Base-by-base conservation (phyloP, 2,113 vertebrate genomes). In the Thomomys bottae region DNA sequence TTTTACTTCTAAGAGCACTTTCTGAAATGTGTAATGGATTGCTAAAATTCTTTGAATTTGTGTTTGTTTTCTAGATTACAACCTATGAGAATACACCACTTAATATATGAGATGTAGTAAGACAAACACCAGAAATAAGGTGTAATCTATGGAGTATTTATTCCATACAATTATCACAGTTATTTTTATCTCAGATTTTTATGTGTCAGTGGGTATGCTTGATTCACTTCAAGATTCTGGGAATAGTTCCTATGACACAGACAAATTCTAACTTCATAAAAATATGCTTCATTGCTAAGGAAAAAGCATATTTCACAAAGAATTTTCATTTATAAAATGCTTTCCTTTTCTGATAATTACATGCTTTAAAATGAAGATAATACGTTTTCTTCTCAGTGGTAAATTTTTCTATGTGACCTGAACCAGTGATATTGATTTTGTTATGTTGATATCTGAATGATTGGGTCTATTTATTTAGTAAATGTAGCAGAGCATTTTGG, bases 401-500 rank as follows among this genome's bases (percentile, higher is more conserved):
- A 42, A 40, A 36, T 90, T 68, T 92, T 88, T 83, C 57, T 76
- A 8, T 54, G 18, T 89, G 61, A 49, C 17, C 20, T 67, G 3
- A 26, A 54, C 18, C 68, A 40, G 24, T 91, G 40, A 57, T 92
- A 84, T 57, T 92, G 38, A 0, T 26, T 45, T 90, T 89, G 77
- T 23, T 77, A 21, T 49, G 14, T 82, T 89, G 54, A 66, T 73
- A 72, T 86, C 38, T 93, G 73, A 95, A 64, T 78, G 64, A 72
- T 71, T 59, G 87, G 24, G 49, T 21, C 24, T 45, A 78, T 70
- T 82, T 92, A 30, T 70, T 57, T 94, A 57, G 64, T 84, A 88
- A 85, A 80, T 63, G 32, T 61, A 68, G 23, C 54, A 66, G 75
- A 82, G 26, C 24, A 36, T 82, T 94, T 88, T 64, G 40, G 42